Conservation (phyloP, 2,797 vertebrate genomes). For the Manis crassicaudata region DNA sequence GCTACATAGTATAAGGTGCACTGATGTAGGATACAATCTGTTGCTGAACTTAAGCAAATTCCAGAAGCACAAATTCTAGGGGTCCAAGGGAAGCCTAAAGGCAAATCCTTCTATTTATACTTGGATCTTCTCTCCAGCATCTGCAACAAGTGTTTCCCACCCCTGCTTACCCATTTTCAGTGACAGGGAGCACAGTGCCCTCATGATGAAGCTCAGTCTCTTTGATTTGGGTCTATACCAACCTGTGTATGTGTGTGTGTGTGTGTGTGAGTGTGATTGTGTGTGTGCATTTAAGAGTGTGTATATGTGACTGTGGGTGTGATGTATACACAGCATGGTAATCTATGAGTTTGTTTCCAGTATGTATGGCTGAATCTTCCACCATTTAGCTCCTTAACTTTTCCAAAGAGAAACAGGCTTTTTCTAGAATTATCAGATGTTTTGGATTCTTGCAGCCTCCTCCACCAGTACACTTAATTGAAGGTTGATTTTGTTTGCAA, state of each 20-base stretch:
- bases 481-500: constrained; percentile 64
- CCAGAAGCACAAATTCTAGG: constrained; percentile 20
- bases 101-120: not conserved
- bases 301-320: not conserved
- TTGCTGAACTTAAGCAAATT: constrained; percentile 22
- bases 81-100: not conserved
- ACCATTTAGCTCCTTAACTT: not conserved
- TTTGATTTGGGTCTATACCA: not conserved
- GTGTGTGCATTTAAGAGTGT: not conserved
- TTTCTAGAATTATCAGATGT: constrained; percentile 10
- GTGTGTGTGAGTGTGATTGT: not conserved
- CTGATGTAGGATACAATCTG: not conserved
- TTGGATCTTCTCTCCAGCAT: not conserved
- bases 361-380: not conserved
- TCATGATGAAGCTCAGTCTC: not conserved
- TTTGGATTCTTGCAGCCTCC: constrained; percentile 14
- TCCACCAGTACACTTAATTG: constrained; percentile 27
- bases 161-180: not conserved
- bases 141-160: not conserved
- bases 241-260: not conserved
- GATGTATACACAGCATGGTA: not conserved
- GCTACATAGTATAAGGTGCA: not conserved
- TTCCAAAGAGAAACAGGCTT: constrained; percentile 30
- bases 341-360: not conserved
- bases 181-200: not conserved